Evolutionary conservation across 2,888 invertebrate species (phyloP), one percentile per base, ranked within the genome.

Genomic region (Caenorhabditis virilis): DNA sequence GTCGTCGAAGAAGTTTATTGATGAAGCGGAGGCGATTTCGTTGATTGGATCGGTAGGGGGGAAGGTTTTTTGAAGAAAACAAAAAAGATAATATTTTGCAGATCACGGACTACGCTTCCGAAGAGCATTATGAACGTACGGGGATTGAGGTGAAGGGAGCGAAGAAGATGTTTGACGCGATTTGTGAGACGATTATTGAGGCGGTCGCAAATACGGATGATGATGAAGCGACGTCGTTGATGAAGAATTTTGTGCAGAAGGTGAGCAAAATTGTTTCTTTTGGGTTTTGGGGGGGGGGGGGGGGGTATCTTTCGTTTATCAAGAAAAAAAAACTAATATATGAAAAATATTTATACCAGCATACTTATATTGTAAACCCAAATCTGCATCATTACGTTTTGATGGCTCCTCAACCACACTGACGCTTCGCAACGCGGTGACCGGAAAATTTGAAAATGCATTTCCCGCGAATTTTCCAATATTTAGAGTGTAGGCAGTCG

Each of bases 1-100:
- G 39, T 43, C 52, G 9, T 18, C 39, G 2, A 65, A 65, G 23
- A 53, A 56, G 45, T 60, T 65, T 46, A 39, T 65, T 5, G 60
- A 60, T 30, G 59, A 60, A 43, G 47, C 41, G 2, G 51, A 58
- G 16, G 60, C 65, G 6, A 41, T 56, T 6, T 39, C 25, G n/a
- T 22, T 48, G 30, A 35, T 49, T 5, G 9, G 4, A 16, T 30
- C 16, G 36, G 36, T 49, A 18, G 6, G 30, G 6, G 26, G 6
- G 20, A 22, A 43, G 20, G 27, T 49, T 49, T n/a, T 18, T 30
- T 35, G 33, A 20, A 16, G 15, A n/a, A 9, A 30, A 9, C 13
- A 6, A 30, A 30, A 30, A 6, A 30, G 25, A 20, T n/a, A n/a
- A n/a, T 13, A 22, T n/a, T 33, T 50, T 47, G 3, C 50, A 58